A percentile compares a stretch with the other conserved stretches of the same genome.
These are phyloP conservation scores for Mizuhopecten yessoensis DNA, from an alignment of 1,140 invertebrate species.

Conservation along the genomic window DNA sequence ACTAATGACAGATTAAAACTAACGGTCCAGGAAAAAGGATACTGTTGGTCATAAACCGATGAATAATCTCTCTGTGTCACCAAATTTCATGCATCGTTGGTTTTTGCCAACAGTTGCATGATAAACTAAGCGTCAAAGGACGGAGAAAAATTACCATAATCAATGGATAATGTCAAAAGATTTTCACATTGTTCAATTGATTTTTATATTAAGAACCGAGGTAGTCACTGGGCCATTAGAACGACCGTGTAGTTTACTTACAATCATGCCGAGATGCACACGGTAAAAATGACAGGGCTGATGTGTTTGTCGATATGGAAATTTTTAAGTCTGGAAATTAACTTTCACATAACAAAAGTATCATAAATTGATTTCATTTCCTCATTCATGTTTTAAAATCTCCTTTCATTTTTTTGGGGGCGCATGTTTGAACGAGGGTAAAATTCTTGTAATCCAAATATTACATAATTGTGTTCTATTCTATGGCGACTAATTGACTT, in stretches of 20 bases:
- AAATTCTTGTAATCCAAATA: conserved; percentile 8
- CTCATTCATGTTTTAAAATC: neutral
- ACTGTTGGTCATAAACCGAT: neutral
- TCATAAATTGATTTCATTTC: neutral
- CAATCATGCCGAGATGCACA: neutral
- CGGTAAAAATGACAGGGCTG: neutral
- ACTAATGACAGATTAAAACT: conserved; percentile 33
- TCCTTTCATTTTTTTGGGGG: neutral
- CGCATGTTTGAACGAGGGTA: neutral
- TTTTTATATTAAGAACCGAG: neutral
- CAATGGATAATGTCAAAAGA: conserved; percentile 1
- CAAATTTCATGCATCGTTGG: conserved; percentile 20
- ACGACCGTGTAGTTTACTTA: neutral
- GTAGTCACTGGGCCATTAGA: neutral
- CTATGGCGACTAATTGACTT: neutral
- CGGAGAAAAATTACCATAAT: conserved; percentile 31
- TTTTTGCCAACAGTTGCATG: conserved; percentile 24
- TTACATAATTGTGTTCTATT: neutral
- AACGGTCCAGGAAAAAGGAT: neutral
- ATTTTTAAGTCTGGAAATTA: conserved; percentile 5
- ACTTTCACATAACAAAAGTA: neutral
- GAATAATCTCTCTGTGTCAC: neutral
- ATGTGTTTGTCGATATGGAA: neutral
- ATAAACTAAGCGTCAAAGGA: conserved; percentile 27
- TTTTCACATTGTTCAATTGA: conserved; percentile 21